Evolutionary conservation across 1,140 invertebrate species (phyloP), one percentile per base, ranked within the genome.

Genomic region (Hylaeus anthracinus): DNA sequence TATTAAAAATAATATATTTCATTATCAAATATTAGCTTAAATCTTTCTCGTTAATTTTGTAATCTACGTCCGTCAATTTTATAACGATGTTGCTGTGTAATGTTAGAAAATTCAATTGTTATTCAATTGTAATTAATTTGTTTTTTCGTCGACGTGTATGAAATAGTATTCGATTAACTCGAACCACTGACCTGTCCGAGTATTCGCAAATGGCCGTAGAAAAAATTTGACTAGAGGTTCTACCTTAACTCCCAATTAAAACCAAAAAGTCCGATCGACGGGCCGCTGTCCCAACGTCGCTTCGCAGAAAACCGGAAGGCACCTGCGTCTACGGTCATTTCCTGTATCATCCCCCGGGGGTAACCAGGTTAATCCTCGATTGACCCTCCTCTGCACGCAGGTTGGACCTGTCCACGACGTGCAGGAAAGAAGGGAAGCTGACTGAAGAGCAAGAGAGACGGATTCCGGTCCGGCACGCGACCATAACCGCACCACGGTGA

Each of bases 311-410:
- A 72, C 64, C 73, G 75, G 79, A 85, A 84, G 72, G 3, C 84
- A 90, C 88, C 89, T 90, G 87, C 74, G 64, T 9, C 60, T 56
- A 5, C 63, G 82, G 83, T 88, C 86, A 89, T 72, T 88, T 90
- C 81, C 85, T 79, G 77, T 71, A 85, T 87, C 73, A 72, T 61
- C 74, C 61, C 43, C 60, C 63, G 78, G 81, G 81, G 78, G 80
- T 87, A 90, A 90, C 84, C 89, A 91, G 90, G 90, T 91, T 91
- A 91, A 91, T 91, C 88, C 89, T 82, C 85, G 89, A 90, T 90
- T 91, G 90, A 91, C 90, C 90, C 86, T 88, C 55, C 65, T 79
- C 43, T 78, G 58, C 73, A 64, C 72, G 78, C 85, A 88, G 81
- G 85, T 85, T 86, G 48, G 60, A 74, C 83, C 82, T 84, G 85